Evolutionary conservation across 2,888 invertebrate genomes (phyloP).

Genomic region (Mythimna loreyi): DNA sequence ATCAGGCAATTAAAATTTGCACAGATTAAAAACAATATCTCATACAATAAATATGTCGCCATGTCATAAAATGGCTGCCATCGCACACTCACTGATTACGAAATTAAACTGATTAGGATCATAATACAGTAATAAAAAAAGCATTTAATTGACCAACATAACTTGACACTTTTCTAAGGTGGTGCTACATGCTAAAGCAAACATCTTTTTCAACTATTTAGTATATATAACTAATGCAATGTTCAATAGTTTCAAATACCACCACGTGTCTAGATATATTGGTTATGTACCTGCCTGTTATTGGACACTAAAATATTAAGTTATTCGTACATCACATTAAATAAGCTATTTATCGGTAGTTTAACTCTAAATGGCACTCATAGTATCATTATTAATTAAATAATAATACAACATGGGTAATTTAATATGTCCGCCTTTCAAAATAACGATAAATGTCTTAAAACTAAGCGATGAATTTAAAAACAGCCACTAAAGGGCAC

Average conservation of each 20-base stretch:
- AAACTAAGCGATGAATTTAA: slow-evolving; percentile 18
- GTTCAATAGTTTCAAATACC: slow-evolving; percentile 2
- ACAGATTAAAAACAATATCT: slow-evolving; percentile 22
- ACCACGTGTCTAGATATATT: neutral
- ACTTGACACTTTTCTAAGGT: neutral
- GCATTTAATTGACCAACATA: neutral
- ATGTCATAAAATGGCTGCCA: slow-evolving; percentile 18
- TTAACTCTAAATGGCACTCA: slow-evolving; percentile 51
- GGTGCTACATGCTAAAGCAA: neutral
- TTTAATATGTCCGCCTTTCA: slow-evolving; percentile 34
- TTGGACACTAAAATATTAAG: slow-evolving; percentile 24
- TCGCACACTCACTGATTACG: slow-evolving; percentile 15
- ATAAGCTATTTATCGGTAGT: slow-evolving; percentile 45
- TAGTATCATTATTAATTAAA: slow-evolving; percentile 44
- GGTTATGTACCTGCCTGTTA: neutral
- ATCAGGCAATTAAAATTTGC: slow-evolving; percentile 38
- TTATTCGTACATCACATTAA: slow-evolving; percentile 39
- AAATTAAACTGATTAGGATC: slow-evolving; percentile 42
- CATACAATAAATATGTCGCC: slow-evolving; percentile 13
- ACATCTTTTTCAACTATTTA: neutral
- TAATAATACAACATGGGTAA: slow-evolving; percentile 36
- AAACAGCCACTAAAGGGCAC: neutral
- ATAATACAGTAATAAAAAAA: slow-evolving; percentile 21
- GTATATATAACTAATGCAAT: too few species aligned
- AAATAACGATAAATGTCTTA: slow-evolving; percentile 19